phyloP scores from a whole-genome alignment of 2,888 invertebrate genomes.

The Eilema griseolum region DNA sequence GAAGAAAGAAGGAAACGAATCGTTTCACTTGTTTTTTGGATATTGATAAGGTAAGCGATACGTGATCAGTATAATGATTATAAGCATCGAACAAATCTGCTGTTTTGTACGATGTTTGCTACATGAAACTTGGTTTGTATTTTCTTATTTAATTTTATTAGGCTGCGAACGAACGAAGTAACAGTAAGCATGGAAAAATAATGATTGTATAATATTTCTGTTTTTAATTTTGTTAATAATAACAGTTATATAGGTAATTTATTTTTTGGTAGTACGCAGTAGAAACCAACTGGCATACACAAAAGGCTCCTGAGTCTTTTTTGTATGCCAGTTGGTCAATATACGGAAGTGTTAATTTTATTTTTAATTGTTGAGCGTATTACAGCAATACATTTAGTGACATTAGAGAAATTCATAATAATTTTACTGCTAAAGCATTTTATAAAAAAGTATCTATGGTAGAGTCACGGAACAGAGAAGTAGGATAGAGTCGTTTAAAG shows the following conservation, averaged over 20 bases:
- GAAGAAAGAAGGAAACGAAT: constrained; percentile 21
- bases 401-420: too few species aligned
- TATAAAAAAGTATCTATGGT: too few species aligned
- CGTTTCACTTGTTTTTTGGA: constrained; percentile 27
- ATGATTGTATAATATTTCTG: neutral
- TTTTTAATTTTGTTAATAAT: neutral
- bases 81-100: too few species aligned
- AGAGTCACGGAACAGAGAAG: too few species aligned
- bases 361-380: neutral
- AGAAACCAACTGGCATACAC: neutral
- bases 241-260: too few species aligned
- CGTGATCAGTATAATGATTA: constrained; percentile 42
- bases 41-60: constrained; percentile 40
- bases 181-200: neutral
- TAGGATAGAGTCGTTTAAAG: too few species aligned
- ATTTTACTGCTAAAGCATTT: too few species aligned
- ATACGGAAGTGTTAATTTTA: neutral
- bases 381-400: too few species aligned
- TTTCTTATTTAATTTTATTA: constrained; percentile 22
- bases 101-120: constrained; percentile 22
- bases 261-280: neutral
- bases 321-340: too few species aligned
- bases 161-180: neutral
- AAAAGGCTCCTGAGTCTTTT: too few species aligned
- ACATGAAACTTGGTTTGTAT: constrained; percentile 29